Evolutionary conservation across 2,888 invertebrate genomes (phyloP).

Genomic region (Yponomeuta cagnagella): DNA sequence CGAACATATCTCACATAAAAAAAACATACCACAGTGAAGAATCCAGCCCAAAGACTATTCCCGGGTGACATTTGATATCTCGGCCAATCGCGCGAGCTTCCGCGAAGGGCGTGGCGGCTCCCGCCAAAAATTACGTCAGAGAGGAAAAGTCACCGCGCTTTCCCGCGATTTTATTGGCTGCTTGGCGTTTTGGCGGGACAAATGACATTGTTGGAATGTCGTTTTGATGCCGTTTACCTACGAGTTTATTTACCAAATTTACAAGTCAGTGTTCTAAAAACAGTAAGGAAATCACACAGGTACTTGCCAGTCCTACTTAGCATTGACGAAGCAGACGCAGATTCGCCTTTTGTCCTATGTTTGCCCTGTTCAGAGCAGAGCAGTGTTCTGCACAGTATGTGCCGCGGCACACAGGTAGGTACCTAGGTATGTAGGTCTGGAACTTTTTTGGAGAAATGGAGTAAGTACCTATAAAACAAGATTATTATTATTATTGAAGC

Average conservation of each 20-base stretch:
- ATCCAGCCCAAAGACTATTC: constrained; percentile 15
- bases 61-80: constrained; percentile 49
- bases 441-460: too few species aligned
- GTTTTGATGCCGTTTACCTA: constrained; percentile 16
- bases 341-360: too few species aligned
- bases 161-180: constrained; percentile 41
- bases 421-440: too few species aligned
- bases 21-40: neutral
- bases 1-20: neutral
- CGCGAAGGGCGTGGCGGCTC: constrained; percentile 52
- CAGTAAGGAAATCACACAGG: neutral
- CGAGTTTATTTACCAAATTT: neutral
- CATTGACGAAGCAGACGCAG: too few species aligned
- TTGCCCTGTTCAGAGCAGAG: too few species aligned
- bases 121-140: constrained; percentile 56
- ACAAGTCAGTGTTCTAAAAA: neutral
- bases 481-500: too few species aligned
- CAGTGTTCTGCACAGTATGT: too few species aligned
- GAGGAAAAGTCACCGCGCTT: constrained; percentile 66
- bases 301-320: too few species aligned
- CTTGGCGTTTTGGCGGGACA: constrained; percentile 30
- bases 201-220: constrained; percentile 30
- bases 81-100: constrained; percentile 49
- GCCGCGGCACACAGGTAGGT: too few species aligned
- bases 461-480: too few species aligned